Evolutionary conservation across 2,888 invertebrate genomes (phyloP).

Genomic region (Cantharis lateralis): DNA sequence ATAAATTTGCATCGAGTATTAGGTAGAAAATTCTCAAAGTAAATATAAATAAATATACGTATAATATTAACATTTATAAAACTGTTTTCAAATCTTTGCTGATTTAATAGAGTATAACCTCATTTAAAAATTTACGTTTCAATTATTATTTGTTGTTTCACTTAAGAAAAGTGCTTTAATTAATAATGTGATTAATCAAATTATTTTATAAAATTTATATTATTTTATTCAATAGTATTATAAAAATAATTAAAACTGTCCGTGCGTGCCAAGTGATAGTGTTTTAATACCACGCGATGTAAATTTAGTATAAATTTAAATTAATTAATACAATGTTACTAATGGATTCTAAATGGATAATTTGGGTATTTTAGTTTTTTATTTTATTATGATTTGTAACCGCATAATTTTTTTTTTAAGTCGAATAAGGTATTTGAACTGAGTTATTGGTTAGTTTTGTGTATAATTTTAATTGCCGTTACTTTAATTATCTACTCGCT

Average conservation of each 20-base stretch:
- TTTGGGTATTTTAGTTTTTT: neutral
- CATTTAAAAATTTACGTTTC: neutral
- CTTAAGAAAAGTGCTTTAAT: neutral
- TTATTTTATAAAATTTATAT: neutral
- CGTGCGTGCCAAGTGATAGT: neutral
- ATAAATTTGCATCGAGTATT: neutral
- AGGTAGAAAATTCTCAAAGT: no score
- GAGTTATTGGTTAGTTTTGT: neutral
- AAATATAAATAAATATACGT: no score
- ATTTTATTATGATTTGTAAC: neutral
- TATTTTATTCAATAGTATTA: neutral
- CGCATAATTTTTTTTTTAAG: neutral
- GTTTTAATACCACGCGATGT: neutral
- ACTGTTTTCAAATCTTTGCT: neutral
- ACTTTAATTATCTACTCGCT: neutral
- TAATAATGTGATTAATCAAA: neutral
- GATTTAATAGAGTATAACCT: neutral
- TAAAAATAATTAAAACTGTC: neutral
- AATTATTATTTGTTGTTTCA: neutral
- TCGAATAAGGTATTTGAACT: neutral
- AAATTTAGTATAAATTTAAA: neutral
- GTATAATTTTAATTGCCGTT: neutral
- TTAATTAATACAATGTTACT: neutral
- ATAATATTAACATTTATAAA: neutral
- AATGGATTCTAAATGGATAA: neutral